Conservation (phyloP, 2,888 invertebrate species). For the Sesamia inferens region DNA sequence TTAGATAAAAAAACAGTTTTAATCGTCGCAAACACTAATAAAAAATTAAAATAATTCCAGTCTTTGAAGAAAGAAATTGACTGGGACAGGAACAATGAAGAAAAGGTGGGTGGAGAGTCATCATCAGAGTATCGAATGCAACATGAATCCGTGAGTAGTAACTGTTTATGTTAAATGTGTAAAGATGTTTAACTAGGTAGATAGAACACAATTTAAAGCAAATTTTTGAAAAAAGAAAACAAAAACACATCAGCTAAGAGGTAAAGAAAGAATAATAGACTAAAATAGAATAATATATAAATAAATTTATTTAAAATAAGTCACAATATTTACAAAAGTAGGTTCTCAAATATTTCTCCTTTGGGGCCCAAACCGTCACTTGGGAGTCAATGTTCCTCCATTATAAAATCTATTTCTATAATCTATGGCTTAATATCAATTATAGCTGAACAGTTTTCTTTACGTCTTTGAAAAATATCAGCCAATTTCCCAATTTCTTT, state of each 20-base stretch:
- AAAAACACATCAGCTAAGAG: no score
- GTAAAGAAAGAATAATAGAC: not conserved
- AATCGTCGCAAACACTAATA: not conserved
- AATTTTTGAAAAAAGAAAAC: not conserved
- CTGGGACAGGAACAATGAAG: slow-evolving; percentile 94
- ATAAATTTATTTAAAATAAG: no score
- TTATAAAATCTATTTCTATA: no score
- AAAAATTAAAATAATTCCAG: slow-evolving; percentile 87
- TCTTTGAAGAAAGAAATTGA: slow-evolving; percentile 97
- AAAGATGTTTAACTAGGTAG: slow-evolving; percentile 44
- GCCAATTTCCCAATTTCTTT: not conserved
- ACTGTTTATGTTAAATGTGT: slow-evolving; percentile 27
- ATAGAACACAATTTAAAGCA: slow-evolving; percentile 37
- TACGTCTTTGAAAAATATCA: not conserved
- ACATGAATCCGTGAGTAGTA: slow-evolving; percentile 94
- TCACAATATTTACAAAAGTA: no score
- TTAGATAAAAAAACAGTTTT: not conserved
- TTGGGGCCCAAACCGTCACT: no score
- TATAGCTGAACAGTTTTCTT: not conserved
- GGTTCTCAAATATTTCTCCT: no score
- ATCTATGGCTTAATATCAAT: not conserved
- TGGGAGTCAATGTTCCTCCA: no score
- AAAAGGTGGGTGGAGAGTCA: slow-evolving; percentile 94
- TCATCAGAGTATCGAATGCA: slow-evolving; percentile 95
- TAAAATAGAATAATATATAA: not conserved